A percentile compares a stretch with the other conserved stretches of the same genome.
phyloP scores from a whole-genome alignment of 2,888 invertebrate species.

The Chloromyia formosa region DNA sequence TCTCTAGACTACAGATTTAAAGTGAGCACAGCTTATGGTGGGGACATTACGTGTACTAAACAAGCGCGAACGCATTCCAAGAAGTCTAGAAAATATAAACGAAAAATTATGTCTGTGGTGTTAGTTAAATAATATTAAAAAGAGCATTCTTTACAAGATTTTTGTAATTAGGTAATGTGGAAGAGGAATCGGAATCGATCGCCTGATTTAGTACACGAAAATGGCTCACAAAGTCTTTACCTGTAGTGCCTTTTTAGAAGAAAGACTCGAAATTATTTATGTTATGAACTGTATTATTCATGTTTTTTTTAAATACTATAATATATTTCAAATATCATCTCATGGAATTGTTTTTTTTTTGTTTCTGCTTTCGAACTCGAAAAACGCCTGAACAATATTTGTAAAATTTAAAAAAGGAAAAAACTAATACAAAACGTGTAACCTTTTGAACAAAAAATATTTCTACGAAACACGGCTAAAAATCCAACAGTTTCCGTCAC shows the following conservation, averaged over 20 bases:
- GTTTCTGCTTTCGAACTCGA: neutral
- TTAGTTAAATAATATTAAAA: no score
- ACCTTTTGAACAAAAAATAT: no score
- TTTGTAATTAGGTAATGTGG: no score
- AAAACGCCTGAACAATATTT: no score
- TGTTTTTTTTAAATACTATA: slow-evolving; percentile 5
- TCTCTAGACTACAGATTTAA: slow-evolving; percentile 32
- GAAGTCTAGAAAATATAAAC: neutral
- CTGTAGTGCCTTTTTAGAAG: slow-evolving; percentile 42
- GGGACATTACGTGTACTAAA: slow-evolving; percentile 3
- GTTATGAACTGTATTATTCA: slow-evolving; percentile 19
- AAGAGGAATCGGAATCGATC: no score
- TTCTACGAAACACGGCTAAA: no score
- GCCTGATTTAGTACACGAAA: slow-evolving; percentile 6
- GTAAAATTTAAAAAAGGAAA: no score
- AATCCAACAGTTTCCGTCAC: no score
- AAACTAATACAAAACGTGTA: no score
- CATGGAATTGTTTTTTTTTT: neutral
- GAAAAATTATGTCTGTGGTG: neutral
- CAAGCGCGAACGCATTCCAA: neutral
- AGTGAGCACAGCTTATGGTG: slow-evolving; percentile 23
- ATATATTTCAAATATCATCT: slow-evolving; percentile 3
- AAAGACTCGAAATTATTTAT: slow-evolving; percentile 40
- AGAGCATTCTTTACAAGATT: no score
- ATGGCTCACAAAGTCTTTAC: slow-evolving; percentile 27